Percentiles rank a stretch among this genome's conserved stretches.
Evolutionary conservation across 1,140 invertebrate species (phyloP).

Genomic region (Atta colombica): DNA sequence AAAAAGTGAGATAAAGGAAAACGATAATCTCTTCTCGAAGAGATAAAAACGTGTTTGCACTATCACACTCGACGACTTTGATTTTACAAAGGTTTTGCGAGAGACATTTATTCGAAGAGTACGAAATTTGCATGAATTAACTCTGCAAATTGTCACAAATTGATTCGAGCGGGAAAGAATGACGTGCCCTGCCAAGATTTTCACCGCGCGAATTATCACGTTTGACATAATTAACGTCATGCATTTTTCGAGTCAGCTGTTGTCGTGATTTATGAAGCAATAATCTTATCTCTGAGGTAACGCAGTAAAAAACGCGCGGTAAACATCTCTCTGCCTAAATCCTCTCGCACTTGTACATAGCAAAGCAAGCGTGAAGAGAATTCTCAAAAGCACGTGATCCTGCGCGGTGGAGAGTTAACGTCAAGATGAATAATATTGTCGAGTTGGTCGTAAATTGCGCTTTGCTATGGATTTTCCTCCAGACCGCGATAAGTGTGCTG

Average conservation of each 20-base stretch:
- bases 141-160: not conserved
- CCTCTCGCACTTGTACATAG: not conserved
- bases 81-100: not conserved
- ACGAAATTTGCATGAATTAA: not conserved
- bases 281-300: conserved; percentile 29
- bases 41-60: not conserved
- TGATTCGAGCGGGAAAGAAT: not conserved
- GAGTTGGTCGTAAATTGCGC: conserved; percentile 75
- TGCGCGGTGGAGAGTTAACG: conserved; percentile 1
- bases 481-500: conserved; percentile 71
- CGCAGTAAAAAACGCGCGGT: not conserved
- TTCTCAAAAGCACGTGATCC: not conserved
- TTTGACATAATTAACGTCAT: not conserved
- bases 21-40: not conserved
- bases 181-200: not conserved
- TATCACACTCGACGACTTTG: not conserved
- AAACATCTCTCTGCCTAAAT: not conserved
- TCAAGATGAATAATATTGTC: conserved; percentile 71
- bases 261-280: conserved; percentile 2
- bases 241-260: not conserved
- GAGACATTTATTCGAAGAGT: not conserved
- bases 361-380: not conserved
- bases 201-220: not conserved
- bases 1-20: not conserved
- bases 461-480: conserved; percentile 78